These are phyloP conservation scores for Lucinisca nassula DNA, from an alignment of 2,888 invertebrate species.

Conservation along the genomic window DNA sequence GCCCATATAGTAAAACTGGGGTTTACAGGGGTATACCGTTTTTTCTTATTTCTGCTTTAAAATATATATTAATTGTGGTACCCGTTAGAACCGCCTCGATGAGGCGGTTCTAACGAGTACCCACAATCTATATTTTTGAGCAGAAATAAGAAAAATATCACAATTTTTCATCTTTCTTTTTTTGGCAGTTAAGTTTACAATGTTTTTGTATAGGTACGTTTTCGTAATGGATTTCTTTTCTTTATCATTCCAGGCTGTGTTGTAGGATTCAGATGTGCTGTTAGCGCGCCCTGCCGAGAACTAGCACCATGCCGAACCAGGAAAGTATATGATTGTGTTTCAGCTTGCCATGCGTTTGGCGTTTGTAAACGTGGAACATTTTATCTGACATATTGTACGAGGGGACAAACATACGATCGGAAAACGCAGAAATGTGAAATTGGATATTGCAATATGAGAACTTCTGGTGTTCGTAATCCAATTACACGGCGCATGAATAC, in stretches of 20 bases:
- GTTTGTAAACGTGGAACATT: background rate
- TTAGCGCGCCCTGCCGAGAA: background rate
- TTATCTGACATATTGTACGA: background rate
- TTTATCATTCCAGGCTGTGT: conserved; percentile 1
- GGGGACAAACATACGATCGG: background rate
- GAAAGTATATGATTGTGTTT: background rate
- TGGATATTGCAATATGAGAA: background rate
- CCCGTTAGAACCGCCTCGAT: too few relatives aligned
- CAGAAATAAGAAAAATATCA: too few relatives aligned
- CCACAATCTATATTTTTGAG: too few relatives aligned
- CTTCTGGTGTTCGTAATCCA: background rate
- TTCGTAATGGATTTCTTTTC: too few relatives aligned
- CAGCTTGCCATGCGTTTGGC: background rate
- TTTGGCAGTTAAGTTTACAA: too few relatives aligned
- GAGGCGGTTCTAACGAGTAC: too few relatives aligned
- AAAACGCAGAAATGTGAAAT: background rate
- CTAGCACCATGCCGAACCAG: background rate
- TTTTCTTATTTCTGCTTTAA: too few relatives aligned
- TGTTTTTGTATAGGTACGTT: too few relatives aligned
- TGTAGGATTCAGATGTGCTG: background rate
- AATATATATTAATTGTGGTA: too few relatives aligned
- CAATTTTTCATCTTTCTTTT: too few relatives aligned
- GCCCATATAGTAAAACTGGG: too few relatives aligned
- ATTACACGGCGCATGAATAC: background rate
- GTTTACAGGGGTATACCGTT: too few relatives aligned